Conservation (phyloP, 2,888 invertebrate genomes). For the Hedya salicella region DNA sequence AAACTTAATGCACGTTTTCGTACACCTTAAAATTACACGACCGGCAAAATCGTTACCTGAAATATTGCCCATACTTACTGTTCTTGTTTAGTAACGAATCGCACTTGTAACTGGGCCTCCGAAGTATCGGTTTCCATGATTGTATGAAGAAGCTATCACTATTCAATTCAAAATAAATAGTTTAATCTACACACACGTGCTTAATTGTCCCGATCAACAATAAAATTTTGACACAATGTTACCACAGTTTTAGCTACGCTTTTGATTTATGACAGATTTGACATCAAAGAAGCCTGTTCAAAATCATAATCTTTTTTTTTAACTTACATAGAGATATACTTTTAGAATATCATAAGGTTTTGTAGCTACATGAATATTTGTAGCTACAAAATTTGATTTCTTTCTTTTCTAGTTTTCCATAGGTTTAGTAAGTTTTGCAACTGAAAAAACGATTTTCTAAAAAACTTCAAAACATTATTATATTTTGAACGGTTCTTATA, state of each 20-base stretch:
- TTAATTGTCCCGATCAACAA: conserved; percentile 17
- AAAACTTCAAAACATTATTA: background rate
- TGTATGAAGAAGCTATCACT: conserved; percentile 17
- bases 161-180: conserved; percentile 14
- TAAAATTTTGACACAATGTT: conserved; percentile 11
- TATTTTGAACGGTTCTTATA: conserved; percentile 16
- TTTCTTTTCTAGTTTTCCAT: too few species aligned
- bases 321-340: too few species aligned
- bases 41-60: conserved; percentile 48
- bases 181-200: conserved; percentile 34
- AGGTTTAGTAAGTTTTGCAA: too few species aligned
- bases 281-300: conserved; percentile 6
- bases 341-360: too few species aligned
- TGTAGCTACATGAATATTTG: too few species aligned
- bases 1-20: background rate
- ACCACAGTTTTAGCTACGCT: background rate
- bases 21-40: background rate
- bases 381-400: too few species aligned
- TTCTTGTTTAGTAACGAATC: conserved; percentile 92
- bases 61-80: conserved; percentile 84
- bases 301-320: background rate
- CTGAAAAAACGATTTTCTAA: background rate
- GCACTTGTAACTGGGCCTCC: conserved; percentile 89
- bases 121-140: conserved; percentile 62
- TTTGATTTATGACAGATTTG: conserved; percentile 9